A percentile compares a stretch with the other conserved stretches of the same genome.
phyloP scores from a whole-genome alignment of 2,888 invertebrate species.

The Plebejus melissa region DNA sequence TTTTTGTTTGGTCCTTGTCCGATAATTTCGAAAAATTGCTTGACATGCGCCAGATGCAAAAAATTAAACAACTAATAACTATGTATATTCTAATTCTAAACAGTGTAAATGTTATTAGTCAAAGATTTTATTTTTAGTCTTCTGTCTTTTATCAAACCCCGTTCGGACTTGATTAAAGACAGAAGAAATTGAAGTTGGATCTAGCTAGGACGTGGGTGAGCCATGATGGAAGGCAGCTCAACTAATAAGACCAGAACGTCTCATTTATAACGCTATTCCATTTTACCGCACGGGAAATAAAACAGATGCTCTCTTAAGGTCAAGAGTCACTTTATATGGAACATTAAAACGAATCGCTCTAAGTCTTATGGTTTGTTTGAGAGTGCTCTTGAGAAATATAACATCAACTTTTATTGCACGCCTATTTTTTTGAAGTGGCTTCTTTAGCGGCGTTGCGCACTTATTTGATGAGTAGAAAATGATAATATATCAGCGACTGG shows the following conservation, averaged over 20 bases:
- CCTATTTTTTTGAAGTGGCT: background rate
- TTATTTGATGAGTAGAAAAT: background rate
- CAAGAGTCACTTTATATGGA: constrained; percentile 2
- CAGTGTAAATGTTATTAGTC: too few relatives aligned
- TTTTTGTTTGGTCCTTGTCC: too few relatives aligned
- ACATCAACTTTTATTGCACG: background rate
- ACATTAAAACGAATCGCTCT: constrained; percentile 5
- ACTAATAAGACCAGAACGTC: background rate
- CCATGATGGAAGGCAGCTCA: background rate
- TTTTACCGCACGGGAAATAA: constrained; percentile 7
- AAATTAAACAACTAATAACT: too few relatives aligned
- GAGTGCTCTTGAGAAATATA: background rate
- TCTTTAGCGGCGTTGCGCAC: background rate
- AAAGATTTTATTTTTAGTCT: too few relatives aligned
- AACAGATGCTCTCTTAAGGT: constrained; percentile 4
- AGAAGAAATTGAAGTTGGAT: background rate
- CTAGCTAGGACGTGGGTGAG: background rate
- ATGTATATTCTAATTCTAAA: too few relatives aligned
- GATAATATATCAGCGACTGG: background rate
- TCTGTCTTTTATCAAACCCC: too few relatives aligned
- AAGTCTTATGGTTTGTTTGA: background rate
- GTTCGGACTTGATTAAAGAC: too few relatives aligned
- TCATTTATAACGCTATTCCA: constrained; percentile 12
- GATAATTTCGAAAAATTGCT: too few relatives aligned
- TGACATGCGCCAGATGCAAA: too few relatives aligned